Base-by-base conservation (phyloP, 2,113 vertebrate species). In the Spizaetus ornatus region DNA sequence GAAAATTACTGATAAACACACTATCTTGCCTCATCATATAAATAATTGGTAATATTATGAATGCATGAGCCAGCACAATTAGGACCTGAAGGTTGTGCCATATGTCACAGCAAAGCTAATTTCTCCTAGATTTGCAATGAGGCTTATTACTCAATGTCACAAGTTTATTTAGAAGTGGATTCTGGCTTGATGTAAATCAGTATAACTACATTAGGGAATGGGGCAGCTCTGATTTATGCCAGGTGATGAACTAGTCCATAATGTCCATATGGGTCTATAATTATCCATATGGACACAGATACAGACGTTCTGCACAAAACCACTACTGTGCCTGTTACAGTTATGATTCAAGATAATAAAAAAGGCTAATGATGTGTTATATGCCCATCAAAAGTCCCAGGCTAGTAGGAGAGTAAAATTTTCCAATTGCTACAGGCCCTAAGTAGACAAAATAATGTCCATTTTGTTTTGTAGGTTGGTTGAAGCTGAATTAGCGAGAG, bases 1-100 rank as follows among this genome's bases (percentile, higher is more conserved):
- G 91, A 67, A 82, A 88, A 93, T 87, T 70, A 80, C 72, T 72
- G 90, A 94, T 95, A 73, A 94, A 62, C 21, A 61, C 56, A 56
- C 77, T 81, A 74, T 61, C 86, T 83, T 45, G 66, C 88, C 86
- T 88, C 50, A 16, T 65, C n/a, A 23, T 34, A 69, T 80, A 83
- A 92, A 91, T 94, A 94, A 97, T 65, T 48, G 86, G 94, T 22
- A 48, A 67, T 18, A 43, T 93, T 77, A 91, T 71, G 79, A 93
- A 95, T 90, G 92, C 92, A 88, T 63, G 82, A 95, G 90, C 76
- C 93, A 83, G 93, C 87, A 96, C 93, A 93, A 94, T 95, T 93
- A 91, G 93, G 90, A 96, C 85, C 90, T 15, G 73, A 90, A 92
- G 90, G 88, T 92, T 85, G 82, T 43, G 56, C 89, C 84, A 59